These are phyloP conservation scores for Cephus spinipes DNA, from an alignment of 2,888 invertebrate species.

Conservation along the genomic window DNA sequence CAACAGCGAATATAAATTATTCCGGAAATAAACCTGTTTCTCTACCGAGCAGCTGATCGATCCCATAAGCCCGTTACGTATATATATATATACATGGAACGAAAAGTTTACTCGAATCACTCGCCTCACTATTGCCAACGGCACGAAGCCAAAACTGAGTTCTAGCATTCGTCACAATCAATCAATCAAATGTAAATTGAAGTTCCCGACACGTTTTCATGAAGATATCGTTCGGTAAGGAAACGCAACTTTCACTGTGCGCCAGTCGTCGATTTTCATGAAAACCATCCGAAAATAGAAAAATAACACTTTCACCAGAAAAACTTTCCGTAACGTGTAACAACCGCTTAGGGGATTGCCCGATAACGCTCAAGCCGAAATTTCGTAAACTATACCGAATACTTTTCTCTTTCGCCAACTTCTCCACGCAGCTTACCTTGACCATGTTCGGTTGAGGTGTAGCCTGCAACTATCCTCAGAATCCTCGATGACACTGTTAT, in stretches of 20 bases:
- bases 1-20: background rate
- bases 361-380: background rate
- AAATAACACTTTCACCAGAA: background rate
- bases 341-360: background rate
- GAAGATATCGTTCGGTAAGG: background rate
- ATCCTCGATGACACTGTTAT: slow-evolving; percentile 47
- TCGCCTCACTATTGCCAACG: background rate
- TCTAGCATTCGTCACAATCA: background rate
- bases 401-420: background rate
- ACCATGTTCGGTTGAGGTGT: slow-evolving; percentile 49
- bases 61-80: too few relatives aligned
- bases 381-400: background rate
- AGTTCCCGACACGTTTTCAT: background rate
- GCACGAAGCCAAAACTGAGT: background rate
- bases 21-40: background rate
- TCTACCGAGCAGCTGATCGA: too few relatives aligned
- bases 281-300: background rate
- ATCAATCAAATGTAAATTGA: background rate
- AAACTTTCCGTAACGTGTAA: background rate
- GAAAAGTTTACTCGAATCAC: background rate
- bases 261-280: background rate
- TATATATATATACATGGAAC: too few relatives aligned
- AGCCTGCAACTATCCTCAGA: slow-evolving; percentile 47
- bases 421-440: slow-evolving; percentile 45
- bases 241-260: background rate